phyloP scores from a whole-genome alignment of 2,888 invertebrate species.

The Rhaphigaster nebulosa region DNA sequence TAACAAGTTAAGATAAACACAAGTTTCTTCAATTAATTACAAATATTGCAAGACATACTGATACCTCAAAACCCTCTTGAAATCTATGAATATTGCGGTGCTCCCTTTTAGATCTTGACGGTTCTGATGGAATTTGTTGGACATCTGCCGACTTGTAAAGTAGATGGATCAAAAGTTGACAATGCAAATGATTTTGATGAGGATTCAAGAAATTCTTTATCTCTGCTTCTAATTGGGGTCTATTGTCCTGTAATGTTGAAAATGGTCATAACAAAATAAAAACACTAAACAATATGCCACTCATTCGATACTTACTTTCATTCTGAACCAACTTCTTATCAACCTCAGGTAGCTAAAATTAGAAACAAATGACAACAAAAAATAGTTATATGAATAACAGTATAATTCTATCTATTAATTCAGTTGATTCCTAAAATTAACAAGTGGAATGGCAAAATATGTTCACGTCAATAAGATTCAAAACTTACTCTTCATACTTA shows the following conservation, averaged over 20 bases:
- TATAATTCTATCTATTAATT: not conserved
- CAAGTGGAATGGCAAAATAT: not conserved
- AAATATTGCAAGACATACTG: not conserved
- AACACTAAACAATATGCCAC: not conserved
- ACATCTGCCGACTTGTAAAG: slow-evolving; percentile 45
- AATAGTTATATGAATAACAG: not conserved
- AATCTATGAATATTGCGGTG: slow-evolving; percentile 29
- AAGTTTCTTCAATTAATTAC: not conserved
- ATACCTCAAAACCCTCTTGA: slow-evolving; percentile 55
- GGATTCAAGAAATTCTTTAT: slow-evolving; percentile 80
- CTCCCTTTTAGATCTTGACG: not conserved
- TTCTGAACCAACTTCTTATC: slow-evolving; percentile 81
- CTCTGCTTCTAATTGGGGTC: slow-evolving; percentile 86
- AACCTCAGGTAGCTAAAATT: slow-evolving; percentile 75
- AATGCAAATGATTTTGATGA: slow-evolving; percentile 86
- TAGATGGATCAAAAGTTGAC: slow-evolving; percentile 68
- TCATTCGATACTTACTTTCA: slow-evolving; percentile 68
- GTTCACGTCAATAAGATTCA: not conserved
- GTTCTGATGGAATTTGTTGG: not conserved
- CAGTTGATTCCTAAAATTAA: not conserved
- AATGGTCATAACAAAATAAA: not conserved
- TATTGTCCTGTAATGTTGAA: slow-evolving; percentile 73
- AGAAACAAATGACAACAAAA: slow-evolving; percentile 5
- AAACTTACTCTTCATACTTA: slow-evolving; percentile 60
- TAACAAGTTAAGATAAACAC: too few species aligned